A percentile compares a stretch with the other conserved stretches of the same genome.
Evolutionary conservation across 2,113 vertebrate genomes (phyloP).

Genomic region (Myotis lucifugus): DNA sequence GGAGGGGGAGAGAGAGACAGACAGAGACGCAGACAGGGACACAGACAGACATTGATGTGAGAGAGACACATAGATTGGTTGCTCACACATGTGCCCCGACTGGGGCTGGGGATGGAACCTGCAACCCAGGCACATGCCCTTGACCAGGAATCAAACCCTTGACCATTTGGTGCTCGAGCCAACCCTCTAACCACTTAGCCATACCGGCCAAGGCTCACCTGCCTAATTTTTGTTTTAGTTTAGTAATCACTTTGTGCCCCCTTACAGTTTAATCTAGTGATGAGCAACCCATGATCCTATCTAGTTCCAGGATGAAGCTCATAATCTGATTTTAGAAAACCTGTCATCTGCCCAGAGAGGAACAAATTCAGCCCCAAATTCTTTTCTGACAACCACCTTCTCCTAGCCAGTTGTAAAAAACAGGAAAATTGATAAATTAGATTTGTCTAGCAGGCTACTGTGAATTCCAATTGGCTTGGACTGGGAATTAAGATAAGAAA

Average conservation of each 20-base stretch:
- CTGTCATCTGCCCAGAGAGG: neutral
- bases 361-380: conserved; percentile 13
- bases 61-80: no score
- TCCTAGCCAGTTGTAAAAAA: conserved; percentile 9
- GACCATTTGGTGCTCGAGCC: no score
- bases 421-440: neutral
- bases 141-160: no score
- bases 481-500: conserved; percentile 1
- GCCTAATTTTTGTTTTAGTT: conserved; percentile 22
- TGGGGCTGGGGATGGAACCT: no score
- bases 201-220: no score
- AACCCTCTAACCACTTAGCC: no score
- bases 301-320: neutral
- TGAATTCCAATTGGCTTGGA: conserved; percentile 14
- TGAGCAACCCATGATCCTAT: neutral
- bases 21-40: no score
- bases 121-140: no score
- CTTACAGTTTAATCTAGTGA: neutral
- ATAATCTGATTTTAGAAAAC: conserved; percentile 42
- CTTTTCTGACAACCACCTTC: neutral
- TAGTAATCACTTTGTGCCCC: conserved; percentile 1
- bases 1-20: no score
- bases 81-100: no score
- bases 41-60: no score
- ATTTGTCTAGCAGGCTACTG: neutral